A percentile compares a stretch with the other conserved stretches of the same genome.
Evolutionary conservation across 2,888 invertebrate genomes (phyloP).

Genomic region (Lycophotia porphyrea): DNA sequence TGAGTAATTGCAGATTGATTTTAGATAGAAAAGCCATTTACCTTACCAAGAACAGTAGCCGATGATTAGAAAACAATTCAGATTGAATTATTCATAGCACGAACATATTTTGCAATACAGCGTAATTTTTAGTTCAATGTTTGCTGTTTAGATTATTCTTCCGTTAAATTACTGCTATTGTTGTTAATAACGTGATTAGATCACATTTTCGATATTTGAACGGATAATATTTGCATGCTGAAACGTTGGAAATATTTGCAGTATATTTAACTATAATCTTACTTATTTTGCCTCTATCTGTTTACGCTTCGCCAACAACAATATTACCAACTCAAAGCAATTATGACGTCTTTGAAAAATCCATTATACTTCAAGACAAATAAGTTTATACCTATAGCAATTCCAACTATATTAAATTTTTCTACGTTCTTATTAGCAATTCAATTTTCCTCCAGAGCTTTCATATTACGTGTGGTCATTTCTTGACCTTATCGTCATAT

Average conservation of each 20-base stretch:
- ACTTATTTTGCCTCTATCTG: background rate
- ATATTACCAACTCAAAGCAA: background rate
- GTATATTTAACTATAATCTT: background rate
- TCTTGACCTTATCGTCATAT: conserved; percentile 38
- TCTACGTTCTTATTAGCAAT: conserved; percentile 26
- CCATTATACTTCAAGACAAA: conserved; percentile 1
- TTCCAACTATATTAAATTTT: conserved; percentile 1
- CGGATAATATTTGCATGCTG: conserved; percentile 30
- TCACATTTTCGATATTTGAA: conserved; percentile 21
- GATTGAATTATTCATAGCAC: conserved; percentile 69
- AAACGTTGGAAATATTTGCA: conserved; percentile 25
- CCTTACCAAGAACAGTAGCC: conserved; percentile 32
- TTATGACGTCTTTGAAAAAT: conserved; percentile 26
- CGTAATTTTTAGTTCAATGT: conserved; percentile 54
- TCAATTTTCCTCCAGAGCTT: conserved; percentile 30
- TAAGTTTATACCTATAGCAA: conserved; percentile 2
- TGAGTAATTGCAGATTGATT: conserved; percentile 22
- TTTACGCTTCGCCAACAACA: conserved; percentile 7
- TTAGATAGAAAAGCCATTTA: conserved; percentile 52
- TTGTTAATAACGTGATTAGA: conserved; percentile 43
- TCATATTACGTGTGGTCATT: conserved; percentile 38
- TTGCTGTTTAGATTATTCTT: conserved; percentile 59
- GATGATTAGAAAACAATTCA: conserved; percentile 64
- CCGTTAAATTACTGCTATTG: conserved; percentile 64
- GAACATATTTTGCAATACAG: conserved; percentile 61